Conservation (phyloP, 2,113 vertebrate genomes). For the Verasper variegatus region DNA sequence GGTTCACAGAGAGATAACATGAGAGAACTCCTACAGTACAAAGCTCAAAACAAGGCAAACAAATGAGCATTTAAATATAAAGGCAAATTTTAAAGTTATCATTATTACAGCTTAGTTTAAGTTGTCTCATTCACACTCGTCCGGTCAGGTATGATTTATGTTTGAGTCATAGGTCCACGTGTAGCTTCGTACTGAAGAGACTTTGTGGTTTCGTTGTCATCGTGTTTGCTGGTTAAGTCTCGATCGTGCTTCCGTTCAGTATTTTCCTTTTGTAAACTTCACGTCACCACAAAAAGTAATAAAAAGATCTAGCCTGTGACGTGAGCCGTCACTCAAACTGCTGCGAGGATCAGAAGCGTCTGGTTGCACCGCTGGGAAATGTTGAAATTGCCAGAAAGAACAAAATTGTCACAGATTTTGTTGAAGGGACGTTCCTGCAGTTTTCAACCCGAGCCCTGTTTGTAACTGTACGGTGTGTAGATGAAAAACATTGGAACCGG, state of each 20-base stretch:
- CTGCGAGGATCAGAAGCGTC: not conserved
- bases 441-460: no score
- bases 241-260: not conserved
- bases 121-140: conserved; percentile 36
- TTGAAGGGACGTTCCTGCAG: no score
- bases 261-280: not conserved
- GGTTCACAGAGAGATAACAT: conserved; percentile 67
- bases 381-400: no score
- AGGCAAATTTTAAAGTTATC: conserved; percentile 65
- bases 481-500: no score
- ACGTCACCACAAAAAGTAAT: not conserved
- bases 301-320: conserved; percentile 2
- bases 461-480: no score
- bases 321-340: not conserved
- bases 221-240: not conserved
- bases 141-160: not conserved
- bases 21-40: conserved; percentile 42
- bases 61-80: conserved; percentile 75
- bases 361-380: not conserved
- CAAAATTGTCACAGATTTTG: no score
- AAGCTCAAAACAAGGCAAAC: conserved; percentile 61
- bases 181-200: not conserved
- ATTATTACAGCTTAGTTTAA: conserved; percentile 40
- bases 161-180: conserved; percentile 49
- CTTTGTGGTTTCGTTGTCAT: not conserved